Conservation (phyloP, 2,888 invertebrate species). For the Neoascia interrupta region DNA sequence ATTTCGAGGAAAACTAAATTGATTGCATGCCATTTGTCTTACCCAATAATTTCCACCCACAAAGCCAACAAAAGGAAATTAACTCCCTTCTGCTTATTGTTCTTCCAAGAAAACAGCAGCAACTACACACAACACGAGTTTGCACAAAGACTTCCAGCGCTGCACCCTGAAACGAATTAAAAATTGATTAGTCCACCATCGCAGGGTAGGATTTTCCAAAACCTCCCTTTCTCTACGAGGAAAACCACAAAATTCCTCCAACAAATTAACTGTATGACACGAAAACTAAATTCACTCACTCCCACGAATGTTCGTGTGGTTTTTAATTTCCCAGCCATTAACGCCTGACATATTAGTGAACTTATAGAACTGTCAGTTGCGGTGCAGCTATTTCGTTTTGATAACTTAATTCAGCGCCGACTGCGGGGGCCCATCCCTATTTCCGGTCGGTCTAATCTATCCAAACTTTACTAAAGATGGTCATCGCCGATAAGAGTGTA, state of each 20-base stretch:
- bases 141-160: constrained; percentile 28
- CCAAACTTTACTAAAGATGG: constrained; percentile 45
- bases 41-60: constrained; percentile 2
- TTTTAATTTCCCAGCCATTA: constrained; percentile 52
- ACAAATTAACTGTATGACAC: constrained; percentile 48
- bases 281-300: constrained; percentile 25
- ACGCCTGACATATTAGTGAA: constrained; percentile 41
- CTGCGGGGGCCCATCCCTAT: constrained; percentile 51
- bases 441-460: constrained; percentile 66
- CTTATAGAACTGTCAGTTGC: constrained; percentile 24
- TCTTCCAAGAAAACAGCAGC: constrained; percentile 1
- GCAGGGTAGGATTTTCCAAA: constrained; percentile 24
- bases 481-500: constrained; percentile 41
- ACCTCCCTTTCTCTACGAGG: neutral
- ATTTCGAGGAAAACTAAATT: too few relatives aligned
- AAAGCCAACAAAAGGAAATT: constrained; percentile 23
- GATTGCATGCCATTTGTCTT: constrained; percentile 40
- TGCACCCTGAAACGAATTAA: constrained; percentile 54
- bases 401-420: constrained; percentile 40
- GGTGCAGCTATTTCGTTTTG: constrained; percentile 52
- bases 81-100: too few relatives aligned
- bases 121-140: constrained; percentile 48
- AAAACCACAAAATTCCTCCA: constrained; percentile 32
- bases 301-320: constrained; percentile 7
- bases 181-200: constrained; percentile 55